Evolutionary conservation across 2,888 invertebrate species (phyloP).

Genomic region (Drosophila nr. perissopoda): DNA sequence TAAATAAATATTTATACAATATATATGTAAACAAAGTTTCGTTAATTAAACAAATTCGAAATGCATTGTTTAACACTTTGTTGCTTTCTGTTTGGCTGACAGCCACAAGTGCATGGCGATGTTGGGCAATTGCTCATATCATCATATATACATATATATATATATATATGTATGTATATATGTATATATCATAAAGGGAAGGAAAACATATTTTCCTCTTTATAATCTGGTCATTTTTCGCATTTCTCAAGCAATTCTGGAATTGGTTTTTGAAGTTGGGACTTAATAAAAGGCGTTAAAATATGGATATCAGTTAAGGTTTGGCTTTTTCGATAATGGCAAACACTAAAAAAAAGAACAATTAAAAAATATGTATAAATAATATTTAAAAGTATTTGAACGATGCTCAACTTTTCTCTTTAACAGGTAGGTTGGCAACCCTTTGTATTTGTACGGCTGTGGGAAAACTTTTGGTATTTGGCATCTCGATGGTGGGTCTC

Average conservation of each 20-base stretch:
- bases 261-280: background rate
- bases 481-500: background rate
- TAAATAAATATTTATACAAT: slow-evolving; percentile 12
- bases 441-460: background rate
- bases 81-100: slow-evolving; percentile 67
- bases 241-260: background rate
- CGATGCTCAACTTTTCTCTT: background rate
- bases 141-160: background rate
- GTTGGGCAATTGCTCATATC: slow-evolving; percentile 57
- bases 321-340: background rate
- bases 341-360: background rate
- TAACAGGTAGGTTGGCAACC: background rate
- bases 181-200: background rate
- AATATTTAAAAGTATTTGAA: background rate
- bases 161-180: slow-evolving; percentile 12
- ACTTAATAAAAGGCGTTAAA: background rate
- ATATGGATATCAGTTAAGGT: background rate
- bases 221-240: background rate
- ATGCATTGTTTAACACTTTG: slow-evolving; percentile 58
- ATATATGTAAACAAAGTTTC: slow-evolving; percentile 24
- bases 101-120: slow-evolving; percentile 73
- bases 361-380: background rate
- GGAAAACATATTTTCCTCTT: background rate
- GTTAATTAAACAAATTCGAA: slow-evolving; percentile 73
- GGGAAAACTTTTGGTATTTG: background rate